Evolutionary conservation across 2,113 vertebrate genomes (phyloP).

Genomic region (Zosterops hypoxanthus): DNA sequence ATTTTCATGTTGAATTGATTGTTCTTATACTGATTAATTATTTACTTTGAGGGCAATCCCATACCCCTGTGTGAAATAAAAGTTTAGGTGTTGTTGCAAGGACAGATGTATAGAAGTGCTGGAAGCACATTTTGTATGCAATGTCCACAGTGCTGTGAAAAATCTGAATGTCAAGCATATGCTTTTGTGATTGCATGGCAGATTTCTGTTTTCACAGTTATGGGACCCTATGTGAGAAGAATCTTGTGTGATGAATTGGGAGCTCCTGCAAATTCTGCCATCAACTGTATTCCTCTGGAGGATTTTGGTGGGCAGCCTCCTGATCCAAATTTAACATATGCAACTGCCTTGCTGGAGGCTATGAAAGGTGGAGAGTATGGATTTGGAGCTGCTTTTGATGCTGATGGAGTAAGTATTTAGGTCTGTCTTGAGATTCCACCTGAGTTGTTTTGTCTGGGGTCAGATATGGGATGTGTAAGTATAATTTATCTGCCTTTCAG

Average conservation of each 20-base stretch:
- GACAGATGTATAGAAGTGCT: background rate
- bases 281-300: constrained; percentile 94
- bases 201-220: constrained; percentile 79
- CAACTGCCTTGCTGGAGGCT: constrained; percentile 89
- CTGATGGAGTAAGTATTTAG: constrained; percentile 88
- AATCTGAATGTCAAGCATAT: background rate
- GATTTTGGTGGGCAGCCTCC: constrained; percentile 95
- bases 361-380: constrained; percentile 98
- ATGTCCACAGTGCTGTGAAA: background rate
- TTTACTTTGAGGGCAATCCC: background rate
- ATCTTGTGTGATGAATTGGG: constrained; percentile 96
- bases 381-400: constrained; percentile 97
- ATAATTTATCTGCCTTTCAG: background rate
- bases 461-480: background rate
- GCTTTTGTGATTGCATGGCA: constrained; percentile 16
- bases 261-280: constrained; percentile 95
- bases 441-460: background rate
- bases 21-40: background rate
- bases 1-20: background rate
- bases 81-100: background rate
- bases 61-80: background rate
- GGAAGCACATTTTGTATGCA: background rate
- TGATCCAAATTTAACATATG: constrained; percentile 92
- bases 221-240: constrained; percentile 96
- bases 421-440: background rate